Evolutionary conservation across 2,113 vertebrate genomes (phyloP).

Genomic region (Petrocephalus zakoni): DNA sequence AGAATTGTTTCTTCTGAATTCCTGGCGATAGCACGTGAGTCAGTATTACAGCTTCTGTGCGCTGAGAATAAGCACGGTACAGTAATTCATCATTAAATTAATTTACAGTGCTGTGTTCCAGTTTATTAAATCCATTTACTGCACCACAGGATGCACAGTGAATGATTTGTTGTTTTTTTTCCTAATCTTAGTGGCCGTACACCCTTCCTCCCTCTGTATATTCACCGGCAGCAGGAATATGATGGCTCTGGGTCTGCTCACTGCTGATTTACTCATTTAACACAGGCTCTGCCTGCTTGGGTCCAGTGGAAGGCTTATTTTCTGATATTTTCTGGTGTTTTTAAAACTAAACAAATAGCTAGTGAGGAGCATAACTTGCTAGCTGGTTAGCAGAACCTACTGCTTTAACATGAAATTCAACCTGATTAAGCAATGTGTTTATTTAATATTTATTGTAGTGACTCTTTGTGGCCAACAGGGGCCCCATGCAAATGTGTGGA

Average conservation of each 20-base stretch:
- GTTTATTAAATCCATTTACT: background rate
- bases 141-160: background rate
- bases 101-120: constrained; percentile 6
- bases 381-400: background rate
- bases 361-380: background rate
- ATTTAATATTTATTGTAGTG: background rate
- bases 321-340: background rate
- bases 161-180: background rate
- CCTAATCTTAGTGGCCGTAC: background rate
- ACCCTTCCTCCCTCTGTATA: background rate
- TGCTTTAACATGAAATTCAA: background rate
- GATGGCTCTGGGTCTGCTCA: background rate
- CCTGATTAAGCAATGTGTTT: background rate
- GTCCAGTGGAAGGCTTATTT: background rate
- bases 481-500: background rate
- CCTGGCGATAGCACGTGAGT: background rate
- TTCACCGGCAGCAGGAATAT: background rate
- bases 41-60: background rate
- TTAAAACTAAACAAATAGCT: background rate
- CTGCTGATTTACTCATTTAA: background rate
- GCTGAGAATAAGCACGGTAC: background rate
- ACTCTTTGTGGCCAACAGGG: background rate
- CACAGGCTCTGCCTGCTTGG: background rate
- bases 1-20: background rate
- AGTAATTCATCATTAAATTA: constrained; percentile 10